Evolutionary conservation across 2,113 vertebrate species (phyloP), one percentile per base, ranked within the genome.

Genomic region (Oenanthe melanoleuca): DNA sequence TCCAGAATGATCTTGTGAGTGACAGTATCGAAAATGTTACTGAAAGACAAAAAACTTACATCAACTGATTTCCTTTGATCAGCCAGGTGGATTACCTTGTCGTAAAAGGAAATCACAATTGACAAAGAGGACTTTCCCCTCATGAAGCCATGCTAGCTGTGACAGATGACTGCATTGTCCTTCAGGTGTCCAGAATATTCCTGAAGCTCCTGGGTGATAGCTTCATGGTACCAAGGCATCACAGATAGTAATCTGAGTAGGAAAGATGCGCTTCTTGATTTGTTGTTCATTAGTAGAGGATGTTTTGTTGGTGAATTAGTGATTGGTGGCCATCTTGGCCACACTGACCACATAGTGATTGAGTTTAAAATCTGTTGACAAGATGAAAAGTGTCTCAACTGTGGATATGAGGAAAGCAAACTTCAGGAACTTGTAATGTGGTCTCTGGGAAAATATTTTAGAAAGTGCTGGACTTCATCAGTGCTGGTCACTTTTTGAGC

Each of bases 321-420:
- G 26, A 29, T 38, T 38, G 16, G 6, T 40, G 15, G 23, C 73
- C 10, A 2, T 63, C 38, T 29, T n/a, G 28, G 10, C n/a, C 45
- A 53, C 9, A n/a, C n/a, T 16, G 3, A 34, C 21, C 25, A 31
- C 1, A 0, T 56, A 26, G 34, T 12, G 5, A 20, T 20, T 5
- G 8, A 70, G 9, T 70, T 78, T 70, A 55, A 72, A 72, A 88
- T 42, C 24, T 65, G 21, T 31, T 57, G 17, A 25, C 57, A 64
- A 34, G 21, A 64, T 14, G 21, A 42, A 56, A 64, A 49, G 21
- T 42, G 12, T 33, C 21, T 72, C 21, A 57, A 0, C 31, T 11
- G 9, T 49, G 29, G 21, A 22, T 11, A 56, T 42, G 13, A 79
- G 29, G 40, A 71, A 31, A 49, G 17, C 31, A 63, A 29, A 49